Base-by-base conservation (phyloP, 2,113 vertebrate genomes). In the Carassius gibelio region DNA sequence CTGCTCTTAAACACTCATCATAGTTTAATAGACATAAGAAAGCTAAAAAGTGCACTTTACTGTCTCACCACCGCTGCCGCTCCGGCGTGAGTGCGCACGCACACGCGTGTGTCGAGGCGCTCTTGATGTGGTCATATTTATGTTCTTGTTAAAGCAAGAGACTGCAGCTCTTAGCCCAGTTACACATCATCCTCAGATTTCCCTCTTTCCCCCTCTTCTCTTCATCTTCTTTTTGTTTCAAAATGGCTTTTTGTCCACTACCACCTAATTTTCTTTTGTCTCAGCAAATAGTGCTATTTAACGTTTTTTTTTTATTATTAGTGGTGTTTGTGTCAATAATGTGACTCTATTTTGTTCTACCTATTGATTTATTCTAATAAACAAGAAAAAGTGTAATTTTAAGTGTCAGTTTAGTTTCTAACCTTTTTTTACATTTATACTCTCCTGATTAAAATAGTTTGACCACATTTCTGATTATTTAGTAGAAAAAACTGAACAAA, bases 1-100 rank as follows among this genome's bases (percentile, higher is more conserved):
- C 87, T 89, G 90, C 89, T 91, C 91, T 92, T 94, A 91, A 94
- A 92, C 90, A 93, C 90, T 92, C 90, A 94, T 95, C 91, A 95
- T 94, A 91, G 91, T 94, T 94, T 94, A 93, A 93, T 89, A 90
- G 91, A 91, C 91, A 92, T 90, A 93, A 91, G 91, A 92, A 93
- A 93, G 89, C 88, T 92, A 91, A 91, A 93, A 92, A 45, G 74
- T 89, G 85, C 87, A 92, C 88, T 94, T 93, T 90, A 89, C 89
- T 91, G 90, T 86, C 76, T 88, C 66, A 75, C 34, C 66, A 79
- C 64, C 42, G 74, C 45, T 62, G 71, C 30, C 36, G 26, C 69
- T 71, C 36, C 59, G 19, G 50, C 52, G 61, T 83, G 84, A 75
- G 61, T 78, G 48, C 88, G 88, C 88, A 91, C 86, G 89, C 21